phyloP scores from a whole-genome alignment of 2,888 invertebrate species.

The Arctia plantaginis region DNA sequence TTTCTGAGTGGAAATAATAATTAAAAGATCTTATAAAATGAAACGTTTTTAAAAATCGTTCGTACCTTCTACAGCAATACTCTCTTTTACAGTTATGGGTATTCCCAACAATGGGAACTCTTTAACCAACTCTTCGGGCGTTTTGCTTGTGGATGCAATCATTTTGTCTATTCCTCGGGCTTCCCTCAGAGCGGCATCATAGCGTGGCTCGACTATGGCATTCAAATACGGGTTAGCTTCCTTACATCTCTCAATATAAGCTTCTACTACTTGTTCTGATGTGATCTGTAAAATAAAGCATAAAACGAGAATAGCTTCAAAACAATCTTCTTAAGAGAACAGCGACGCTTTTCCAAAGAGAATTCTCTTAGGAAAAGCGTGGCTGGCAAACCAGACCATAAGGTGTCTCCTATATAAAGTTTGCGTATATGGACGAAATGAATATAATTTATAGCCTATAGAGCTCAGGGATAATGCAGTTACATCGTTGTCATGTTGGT shows the following conservation, averaged over 20 bases:
- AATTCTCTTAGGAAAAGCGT: too few relatives aligned
- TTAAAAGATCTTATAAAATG: neutral
- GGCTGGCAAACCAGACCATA: too few relatives aligned
- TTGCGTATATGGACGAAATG: too few relatives aligned
- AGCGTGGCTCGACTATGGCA: slow-evolving; percentile 93
- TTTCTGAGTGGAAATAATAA: neutral
- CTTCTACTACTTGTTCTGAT: slow-evolving; percentile 89
- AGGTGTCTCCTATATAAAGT: too few relatives aligned
- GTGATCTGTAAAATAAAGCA: slow-evolving; percentile 86
- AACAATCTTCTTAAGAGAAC: too few relatives aligned
- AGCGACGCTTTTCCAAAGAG: too few relatives aligned
- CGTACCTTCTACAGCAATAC: slow-evolving; percentile 91
- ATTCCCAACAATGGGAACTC: slow-evolving; percentile 93
- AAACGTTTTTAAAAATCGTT: neutral
- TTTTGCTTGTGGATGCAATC: slow-evolving; percentile 85
- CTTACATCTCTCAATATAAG: slow-evolving; percentile 91
- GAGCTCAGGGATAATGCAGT: too few relatives aligned
- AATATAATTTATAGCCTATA: too few relatives aligned
- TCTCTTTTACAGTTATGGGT: slow-evolving; percentile 95
- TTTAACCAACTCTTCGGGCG: slow-evolving; percentile 87
- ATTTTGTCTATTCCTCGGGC: slow-evolving; percentile 91
- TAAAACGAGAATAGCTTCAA: neutral
- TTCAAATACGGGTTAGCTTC: slow-evolving; percentile 93
- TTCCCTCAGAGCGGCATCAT: slow-evolving; percentile 90
- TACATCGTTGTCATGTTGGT: too few relatives aligned